A percentile compares a stretch with the other conserved stretches of the same genome.
Evolutionary conservation across 2,888 invertebrate genomes (phyloP).

Genomic region (Smittia sp.): DNA sequence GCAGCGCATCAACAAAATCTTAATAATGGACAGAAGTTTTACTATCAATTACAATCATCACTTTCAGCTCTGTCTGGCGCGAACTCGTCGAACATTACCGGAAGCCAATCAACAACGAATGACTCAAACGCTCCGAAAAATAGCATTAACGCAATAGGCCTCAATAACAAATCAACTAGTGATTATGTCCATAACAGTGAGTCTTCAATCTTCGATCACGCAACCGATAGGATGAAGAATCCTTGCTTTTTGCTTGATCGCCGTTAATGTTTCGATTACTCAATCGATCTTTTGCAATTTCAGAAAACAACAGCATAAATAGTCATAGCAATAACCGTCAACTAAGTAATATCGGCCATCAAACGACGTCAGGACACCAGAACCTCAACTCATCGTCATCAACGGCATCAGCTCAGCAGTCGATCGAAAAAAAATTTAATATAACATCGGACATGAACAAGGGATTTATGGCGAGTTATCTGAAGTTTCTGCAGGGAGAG

Average conservation of each 20-base stretch:
- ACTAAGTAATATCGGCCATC: conserved; percentile 40
- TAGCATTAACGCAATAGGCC: not conserved
- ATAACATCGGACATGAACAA: conserved; percentile 63
- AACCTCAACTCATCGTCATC: conserved; percentile 49
- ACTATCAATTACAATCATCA: conserved; percentile 39
- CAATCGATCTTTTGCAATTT: not conserved
- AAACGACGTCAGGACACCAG: conserved; percentile 43
- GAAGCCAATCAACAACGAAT: conserved; percentile 8
- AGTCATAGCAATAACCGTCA: conserved; percentile 40
- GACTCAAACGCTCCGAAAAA: conserved; percentile 1
- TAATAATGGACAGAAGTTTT: conserved; percentile 40
- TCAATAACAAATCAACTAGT: conserved; percentile 10
- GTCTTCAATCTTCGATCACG: not conserved
- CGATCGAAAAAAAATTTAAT: conserved; percentile 62
- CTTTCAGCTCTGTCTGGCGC: conserved; percentile 30
- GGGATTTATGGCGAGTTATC: conserved; percentile 83
- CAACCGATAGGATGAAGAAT: not conserved
- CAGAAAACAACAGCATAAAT: conserved; percentile 37
- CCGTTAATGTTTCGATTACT: not conserved
- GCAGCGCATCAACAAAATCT: conserved; percentile 42
- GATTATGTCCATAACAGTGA: conserved; percentile 9
- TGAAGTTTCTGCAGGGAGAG: conserved; percentile 81
- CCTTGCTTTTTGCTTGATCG: not conserved
- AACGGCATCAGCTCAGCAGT: conserved; percentile 56
- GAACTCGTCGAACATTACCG: conserved; percentile 49